A percentile compares a stretch with the other conserved stretches of the same genome.
Conservation (phyloP, 2,113 vertebrate species). For the Litocranius walleri region DNA sequence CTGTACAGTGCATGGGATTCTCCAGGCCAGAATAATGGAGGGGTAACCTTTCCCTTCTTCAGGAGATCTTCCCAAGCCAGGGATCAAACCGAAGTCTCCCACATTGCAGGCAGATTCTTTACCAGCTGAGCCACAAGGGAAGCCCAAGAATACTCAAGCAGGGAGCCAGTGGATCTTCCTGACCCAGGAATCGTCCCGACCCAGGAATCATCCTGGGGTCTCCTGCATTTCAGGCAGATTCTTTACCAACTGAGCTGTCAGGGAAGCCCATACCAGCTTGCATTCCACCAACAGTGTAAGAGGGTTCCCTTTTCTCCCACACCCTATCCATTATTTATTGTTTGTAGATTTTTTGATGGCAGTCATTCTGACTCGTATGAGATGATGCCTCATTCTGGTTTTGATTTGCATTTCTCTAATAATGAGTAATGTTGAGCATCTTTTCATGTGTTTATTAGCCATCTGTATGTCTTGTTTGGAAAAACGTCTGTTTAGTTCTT, state of each 20-base stretch:
- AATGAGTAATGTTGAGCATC: not conserved
- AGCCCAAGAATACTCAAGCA: not conserved
- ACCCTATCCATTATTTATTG: not conserved
- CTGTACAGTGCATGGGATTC: not conserved
- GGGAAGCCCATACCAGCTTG: not conserved
- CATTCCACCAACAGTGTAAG: not conserved
- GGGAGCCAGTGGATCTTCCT: not conserved
- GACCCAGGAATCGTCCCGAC: rapidly evolving
- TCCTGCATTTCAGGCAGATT: not conserved
- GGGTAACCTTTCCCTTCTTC: not conserved
- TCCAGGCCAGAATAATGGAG: not conserved
- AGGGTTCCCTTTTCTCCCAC: not conserved
- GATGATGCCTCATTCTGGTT: not conserved
- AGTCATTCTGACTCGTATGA: not conserved
- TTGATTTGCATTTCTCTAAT: not conserved
- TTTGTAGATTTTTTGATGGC: not conserved
- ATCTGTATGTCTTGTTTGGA: not conserved
- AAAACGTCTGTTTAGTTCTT: not conserved
- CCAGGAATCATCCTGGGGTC: rapidly evolving
- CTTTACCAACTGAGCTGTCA: not conserved
- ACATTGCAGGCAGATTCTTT: not conserved
- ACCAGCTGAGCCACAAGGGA: not conserved
- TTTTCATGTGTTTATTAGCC: not conserved
- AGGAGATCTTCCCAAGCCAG: not conserved
- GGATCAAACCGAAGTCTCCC: not conserved